These are phyloP conservation scores for Sebastolobus alascanus DNA, from an alignment of 2,797 vertebrate genomes.

Conservation along the genomic window DNA sequence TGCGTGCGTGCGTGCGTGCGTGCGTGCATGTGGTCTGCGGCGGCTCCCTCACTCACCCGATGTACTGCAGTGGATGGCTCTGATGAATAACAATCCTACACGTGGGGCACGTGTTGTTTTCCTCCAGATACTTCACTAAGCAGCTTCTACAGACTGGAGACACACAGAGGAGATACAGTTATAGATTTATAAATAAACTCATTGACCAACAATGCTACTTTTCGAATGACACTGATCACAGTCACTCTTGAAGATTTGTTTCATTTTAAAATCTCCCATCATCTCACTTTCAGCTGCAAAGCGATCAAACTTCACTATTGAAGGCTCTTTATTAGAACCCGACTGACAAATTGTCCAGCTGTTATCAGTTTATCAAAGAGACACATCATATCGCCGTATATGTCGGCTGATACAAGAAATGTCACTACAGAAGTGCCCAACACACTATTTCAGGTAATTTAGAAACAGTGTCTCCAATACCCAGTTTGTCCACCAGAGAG, in stretches of 20 bases:
- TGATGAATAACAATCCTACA: constrained; percentile 99
- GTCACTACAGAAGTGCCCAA: background rate
- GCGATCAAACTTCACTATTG: fast-evolving
- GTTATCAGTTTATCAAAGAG: background rate
- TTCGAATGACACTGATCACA: background rate
- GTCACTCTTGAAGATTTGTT: background rate
- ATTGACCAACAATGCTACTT: background rate
- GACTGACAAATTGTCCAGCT: background rate
- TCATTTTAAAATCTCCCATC: background rate
- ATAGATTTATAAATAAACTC: background rate
- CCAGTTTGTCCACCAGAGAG: background rate
- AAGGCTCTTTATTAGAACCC: background rate
- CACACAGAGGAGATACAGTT: background rate
- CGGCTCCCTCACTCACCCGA: constrained; percentile 88
- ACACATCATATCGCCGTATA: too few relatives aligned
- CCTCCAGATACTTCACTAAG: constrained; percentile 98
- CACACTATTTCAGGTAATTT: background rate
- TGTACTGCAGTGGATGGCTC: constrained; percentile 98
- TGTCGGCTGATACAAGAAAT: background rate
- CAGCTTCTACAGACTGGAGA: constrained; percentile 97
- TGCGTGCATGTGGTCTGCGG: background rate
- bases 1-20: background rate
- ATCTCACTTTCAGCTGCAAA: background rate
- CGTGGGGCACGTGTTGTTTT: constrained; percentile 99
- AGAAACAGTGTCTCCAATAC: background rate